Evolutionary conservation across 2,113 vertebrate species (phyloP).

Genomic region (Charadrius vociferus): DNA sequence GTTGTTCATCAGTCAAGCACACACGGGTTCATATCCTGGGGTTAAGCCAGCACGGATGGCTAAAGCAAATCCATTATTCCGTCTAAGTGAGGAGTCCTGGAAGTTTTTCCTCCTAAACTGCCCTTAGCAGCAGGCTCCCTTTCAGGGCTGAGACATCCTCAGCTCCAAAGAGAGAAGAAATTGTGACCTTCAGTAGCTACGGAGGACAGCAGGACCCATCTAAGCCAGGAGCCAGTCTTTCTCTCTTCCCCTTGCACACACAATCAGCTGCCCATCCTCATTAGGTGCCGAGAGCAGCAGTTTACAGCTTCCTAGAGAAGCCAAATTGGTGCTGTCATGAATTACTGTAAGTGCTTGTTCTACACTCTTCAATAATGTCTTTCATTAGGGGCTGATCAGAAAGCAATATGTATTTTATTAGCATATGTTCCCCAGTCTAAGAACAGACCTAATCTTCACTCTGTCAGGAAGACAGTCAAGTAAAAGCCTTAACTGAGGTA

Average conservation of each 20-base stretch:
- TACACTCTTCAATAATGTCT: conserved; percentile 67
- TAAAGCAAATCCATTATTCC: conserved; percentile 5
- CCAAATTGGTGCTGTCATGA: conserved; percentile 71
- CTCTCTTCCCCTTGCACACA: not conserved
- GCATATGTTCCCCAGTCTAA: conserved; percentile 10
- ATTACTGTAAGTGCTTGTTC: conserved; percentile 71
- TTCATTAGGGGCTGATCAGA: conserved; percentile 70
- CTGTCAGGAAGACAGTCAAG: conserved; percentile 16
- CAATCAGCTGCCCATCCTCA: conserved; percentile 66
- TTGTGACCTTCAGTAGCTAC: not conserved
- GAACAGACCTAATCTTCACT: conserved; percentile 41
- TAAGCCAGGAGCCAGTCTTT: not conserved
- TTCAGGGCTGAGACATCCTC: not conserved
- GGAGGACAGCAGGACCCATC: not conserved
- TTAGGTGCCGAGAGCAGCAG: conserved; percentile 53
- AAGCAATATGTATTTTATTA: conserved; percentile 75
- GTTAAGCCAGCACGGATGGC: not conserved
- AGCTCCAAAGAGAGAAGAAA: not conserved
- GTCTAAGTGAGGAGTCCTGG: not conserved
- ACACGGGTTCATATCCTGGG: not conserved
- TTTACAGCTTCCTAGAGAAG: conserved; percentile 61
- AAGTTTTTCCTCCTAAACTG: not conserved
- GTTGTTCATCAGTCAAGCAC: not conserved
- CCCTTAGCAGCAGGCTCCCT: not conserved
- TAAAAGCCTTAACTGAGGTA: conserved; percentile 17